These are phyloP conservation scores for Priapulus caudatus DNA, from an alignment of 2,888 invertebrate genomes.

Conservation along the genomic window DNA sequence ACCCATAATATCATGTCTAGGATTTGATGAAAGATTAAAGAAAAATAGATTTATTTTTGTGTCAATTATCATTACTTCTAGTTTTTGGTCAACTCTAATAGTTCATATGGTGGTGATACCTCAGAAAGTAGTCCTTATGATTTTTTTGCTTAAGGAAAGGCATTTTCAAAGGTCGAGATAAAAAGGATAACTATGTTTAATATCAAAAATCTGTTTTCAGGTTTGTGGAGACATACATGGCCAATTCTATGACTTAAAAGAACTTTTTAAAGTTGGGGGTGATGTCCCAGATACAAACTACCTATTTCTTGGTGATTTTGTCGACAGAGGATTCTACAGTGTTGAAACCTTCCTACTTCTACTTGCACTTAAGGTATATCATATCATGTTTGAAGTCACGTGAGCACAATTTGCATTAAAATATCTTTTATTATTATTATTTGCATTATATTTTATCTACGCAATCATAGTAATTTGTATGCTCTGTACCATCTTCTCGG, in stretches of 20 bases:
- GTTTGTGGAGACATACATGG: conserved; percentile 99
- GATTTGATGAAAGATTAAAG: too few species aligned
- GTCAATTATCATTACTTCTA: neutral
- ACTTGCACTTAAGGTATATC: conserved; percentile 78
- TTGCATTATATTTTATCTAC: conserved; percentile 11
- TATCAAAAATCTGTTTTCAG: too few species aligned
- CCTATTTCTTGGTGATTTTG: conserved; percentile 98
- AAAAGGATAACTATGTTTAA: too few species aligned
- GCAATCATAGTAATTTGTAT: neutral
- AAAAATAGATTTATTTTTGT: conserved; percentile 6
- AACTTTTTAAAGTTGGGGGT: conserved; percentile 74
- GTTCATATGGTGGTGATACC: too few species aligned
- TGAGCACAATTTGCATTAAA: neutral
- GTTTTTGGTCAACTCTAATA: neutral
- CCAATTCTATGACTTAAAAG: conserved; percentile 89
- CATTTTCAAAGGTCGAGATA: too few species aligned
- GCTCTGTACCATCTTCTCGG: too few species aligned
- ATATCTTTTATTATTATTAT: conserved; percentile 6
- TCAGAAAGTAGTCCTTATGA: too few species aligned
- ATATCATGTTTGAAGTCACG: neutral
- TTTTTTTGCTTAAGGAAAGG: too few species aligned
- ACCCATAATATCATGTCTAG: conserved; percentile 4
- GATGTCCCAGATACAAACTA: conserved; percentile 99
- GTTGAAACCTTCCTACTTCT: conserved; percentile 95
- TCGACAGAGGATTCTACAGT: conserved; percentile 96